Conservation (phyloP, 2,888 invertebrate species). For the Cerceris rybyensis region DNA sequence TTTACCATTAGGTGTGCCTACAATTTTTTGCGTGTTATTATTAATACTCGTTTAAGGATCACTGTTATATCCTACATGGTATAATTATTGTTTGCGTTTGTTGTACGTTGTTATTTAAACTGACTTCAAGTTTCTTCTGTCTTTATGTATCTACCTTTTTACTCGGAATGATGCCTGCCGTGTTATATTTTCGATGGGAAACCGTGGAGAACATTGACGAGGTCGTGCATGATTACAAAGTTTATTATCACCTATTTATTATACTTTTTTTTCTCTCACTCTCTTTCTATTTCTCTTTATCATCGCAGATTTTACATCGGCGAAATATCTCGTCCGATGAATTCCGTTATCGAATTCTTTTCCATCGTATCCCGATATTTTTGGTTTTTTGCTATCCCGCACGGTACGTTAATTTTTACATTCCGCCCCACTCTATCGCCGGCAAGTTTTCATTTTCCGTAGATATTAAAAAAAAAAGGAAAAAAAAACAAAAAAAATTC, state of each 20-base stretch:
- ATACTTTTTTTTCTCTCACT: background rate
- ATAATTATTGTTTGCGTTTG: slow-evolving; percentile 64
- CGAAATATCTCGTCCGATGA: no score
- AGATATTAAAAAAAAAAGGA: no score
- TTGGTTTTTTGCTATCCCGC: no score
- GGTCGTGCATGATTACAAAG: slow-evolving; percentile 36
- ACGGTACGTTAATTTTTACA: no score
- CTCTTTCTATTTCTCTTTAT: no score
- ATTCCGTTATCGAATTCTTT: no score
- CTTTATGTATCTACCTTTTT: slow-evolving; percentile 54
- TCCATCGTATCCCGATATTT: no score
- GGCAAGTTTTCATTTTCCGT: no score
- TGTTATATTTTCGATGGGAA: slow-evolving; percentile 42
- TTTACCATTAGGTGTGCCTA: slow-evolving; percentile 44
- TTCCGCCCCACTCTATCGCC: no score
- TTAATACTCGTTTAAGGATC: slow-evolving; percentile 36
- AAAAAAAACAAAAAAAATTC: no score
- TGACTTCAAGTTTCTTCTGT: slow-evolving; percentile 44
- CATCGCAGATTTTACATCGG: background rate
- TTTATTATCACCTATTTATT: background rate
- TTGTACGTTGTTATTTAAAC: slow-evolving; percentile 55
- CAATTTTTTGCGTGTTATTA: slow-evolving; percentile 56
- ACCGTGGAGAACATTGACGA: slow-evolving; percentile 10
- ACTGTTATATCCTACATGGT: slow-evolving; percentile 27
- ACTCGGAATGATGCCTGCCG: slow-evolving; percentile 66